Conservation (phyloP, 1,140 invertebrate species). For the Drosophila tani region DNA sequence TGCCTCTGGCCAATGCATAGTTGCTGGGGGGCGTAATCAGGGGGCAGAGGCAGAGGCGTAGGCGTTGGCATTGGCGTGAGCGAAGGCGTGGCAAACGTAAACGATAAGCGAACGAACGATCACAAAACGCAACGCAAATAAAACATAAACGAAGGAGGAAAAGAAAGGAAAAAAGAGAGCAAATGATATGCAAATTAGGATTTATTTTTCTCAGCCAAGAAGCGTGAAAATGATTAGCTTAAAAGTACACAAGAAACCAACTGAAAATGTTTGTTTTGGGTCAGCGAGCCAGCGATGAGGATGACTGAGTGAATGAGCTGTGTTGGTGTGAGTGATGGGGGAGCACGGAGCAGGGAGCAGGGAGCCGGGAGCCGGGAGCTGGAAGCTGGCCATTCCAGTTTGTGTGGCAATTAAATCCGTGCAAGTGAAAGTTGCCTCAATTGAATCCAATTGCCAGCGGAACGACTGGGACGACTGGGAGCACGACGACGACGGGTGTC, state of each 20-base stretch:
- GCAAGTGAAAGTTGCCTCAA: slow-evolving; percentile 74
- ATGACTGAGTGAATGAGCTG: slow-evolving; percentile 36
- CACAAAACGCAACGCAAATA: slow-evolving; percentile 15
- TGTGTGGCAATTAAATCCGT: slow-evolving; percentile 49
- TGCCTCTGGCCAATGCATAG: slow-evolving; percentile 49
- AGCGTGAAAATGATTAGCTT: slow-evolving; percentile 50
- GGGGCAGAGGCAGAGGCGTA: slow-evolving; percentile 13
- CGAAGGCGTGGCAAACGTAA: slow-evolving; percentile 52
- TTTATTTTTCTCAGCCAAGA: slow-evolving; percentile 26
- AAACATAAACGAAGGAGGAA: slow-evolving; percentile 18
- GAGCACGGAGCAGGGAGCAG: background rate
- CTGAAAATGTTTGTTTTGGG: slow-evolving; percentile 43
- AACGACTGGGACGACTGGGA: background rate
- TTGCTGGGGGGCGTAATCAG: slow-evolving; percentile 35
- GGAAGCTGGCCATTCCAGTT: slow-evolving; percentile 31
- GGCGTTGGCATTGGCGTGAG: slow-evolving; percentile 17
- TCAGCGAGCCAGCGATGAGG: slow-evolving; percentile 37
- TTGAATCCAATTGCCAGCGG: slow-evolving; percentile 63
- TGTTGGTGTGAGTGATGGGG: slow-evolving; percentile 12
- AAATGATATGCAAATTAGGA: slow-evolving; percentile 45
- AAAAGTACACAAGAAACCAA: slow-evolving; percentile 32
- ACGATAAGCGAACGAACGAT: slow-evolving; percentile 16
- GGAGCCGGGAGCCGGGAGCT: background rate
- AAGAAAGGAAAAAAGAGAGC: slow-evolving; percentile 16
- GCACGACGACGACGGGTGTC: background rate